Evolutionary conservation across 37 sponge, comb jelly and placozoan genomes (phyloP), one percentile per base, ranked within the genome.

Genomic region (Bolinopsis microptera): DNA sequence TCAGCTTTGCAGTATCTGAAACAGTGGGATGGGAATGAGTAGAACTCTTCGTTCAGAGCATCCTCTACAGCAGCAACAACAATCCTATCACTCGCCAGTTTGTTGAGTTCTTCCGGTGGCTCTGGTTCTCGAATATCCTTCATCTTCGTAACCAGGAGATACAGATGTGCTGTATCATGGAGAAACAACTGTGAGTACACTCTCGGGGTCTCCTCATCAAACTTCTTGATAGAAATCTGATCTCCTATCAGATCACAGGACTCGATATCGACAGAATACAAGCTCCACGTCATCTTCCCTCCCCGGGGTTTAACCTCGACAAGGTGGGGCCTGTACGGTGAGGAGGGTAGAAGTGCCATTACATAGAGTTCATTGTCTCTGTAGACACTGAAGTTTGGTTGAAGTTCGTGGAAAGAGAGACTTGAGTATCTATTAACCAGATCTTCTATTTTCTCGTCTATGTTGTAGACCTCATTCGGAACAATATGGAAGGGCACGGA

Each of bases 391-490:
- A 36, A 82, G 8, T 24, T 82, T 9, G 38, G 23, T 32, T 82
- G 83, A 18, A 82, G 38, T 18, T 82, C 83, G 5, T 32, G 5
- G 23, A 82, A 35, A 35, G 83, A 18, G 38, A 82, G 38, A 35
- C 31, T 35, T 8, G 83, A 32, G 31, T 82, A 82, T 23, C 38
- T 3, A 35, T 31, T 35, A 36, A 82, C 83, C 83, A 82, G 31
- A 3, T 82, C 83, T 9, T 82, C 83, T 8, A 82, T 35, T 36
- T 32, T 82, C 31, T 82, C 83, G 38, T 82, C 83, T 24, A 82
- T 82, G 37, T 82, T 18, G 23, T 82, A 82, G 38, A 82, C 83
- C 38, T 35, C 83, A 36, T 82, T 82, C 13, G 83, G 83, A 31
- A 82, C 83, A 34, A 18, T 82, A 23, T 82, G 83, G 83, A 82